These are phyloP conservation scores for Actinopyga echinites DNA, from an alignment of 53 echinoderm and acorn worm species.

Conservation along the genomic window DNA sequence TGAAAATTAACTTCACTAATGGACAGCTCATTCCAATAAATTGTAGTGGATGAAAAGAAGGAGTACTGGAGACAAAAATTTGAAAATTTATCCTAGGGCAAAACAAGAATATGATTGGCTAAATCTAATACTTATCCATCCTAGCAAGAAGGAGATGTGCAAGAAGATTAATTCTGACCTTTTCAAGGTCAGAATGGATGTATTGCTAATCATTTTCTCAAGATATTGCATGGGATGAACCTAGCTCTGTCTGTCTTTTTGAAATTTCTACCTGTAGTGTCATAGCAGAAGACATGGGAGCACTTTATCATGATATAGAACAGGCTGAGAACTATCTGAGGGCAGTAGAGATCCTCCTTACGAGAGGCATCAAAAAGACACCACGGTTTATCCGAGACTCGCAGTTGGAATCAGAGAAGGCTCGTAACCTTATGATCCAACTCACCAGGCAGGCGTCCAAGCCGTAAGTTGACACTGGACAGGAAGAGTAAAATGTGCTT, in stretches of 20 bases:
- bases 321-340: constrained; percentile 72
- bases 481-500: no score
- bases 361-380: constrained; percentile 66
- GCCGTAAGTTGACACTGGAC: constrained; percentile 60
- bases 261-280: constrained; percentile 49
- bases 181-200: no score
- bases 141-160: no score
- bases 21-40: no score
- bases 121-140: no score
- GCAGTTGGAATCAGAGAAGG: constrained; percentile 70
- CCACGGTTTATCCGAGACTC: constrained; percentile 69
- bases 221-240: background rate
- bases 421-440: constrained; percentile 72
- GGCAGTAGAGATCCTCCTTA: constrained; percentile 77
- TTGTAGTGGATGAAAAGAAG: no score
- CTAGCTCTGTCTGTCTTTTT: no score
- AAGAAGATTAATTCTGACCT: no score
- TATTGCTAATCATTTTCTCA: background rate
- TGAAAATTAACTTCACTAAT: no score
- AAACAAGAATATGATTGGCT: no score
- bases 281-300: constrained; percentile 61
- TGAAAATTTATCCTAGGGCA: no score
- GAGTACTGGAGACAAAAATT: no score
- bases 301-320: constrained; percentile 72
- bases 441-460: constrained; percentile 82